Evolutionary conservation across 2,888 invertebrate species (phyloP).

Genomic region (Elysia crispata): DNA sequence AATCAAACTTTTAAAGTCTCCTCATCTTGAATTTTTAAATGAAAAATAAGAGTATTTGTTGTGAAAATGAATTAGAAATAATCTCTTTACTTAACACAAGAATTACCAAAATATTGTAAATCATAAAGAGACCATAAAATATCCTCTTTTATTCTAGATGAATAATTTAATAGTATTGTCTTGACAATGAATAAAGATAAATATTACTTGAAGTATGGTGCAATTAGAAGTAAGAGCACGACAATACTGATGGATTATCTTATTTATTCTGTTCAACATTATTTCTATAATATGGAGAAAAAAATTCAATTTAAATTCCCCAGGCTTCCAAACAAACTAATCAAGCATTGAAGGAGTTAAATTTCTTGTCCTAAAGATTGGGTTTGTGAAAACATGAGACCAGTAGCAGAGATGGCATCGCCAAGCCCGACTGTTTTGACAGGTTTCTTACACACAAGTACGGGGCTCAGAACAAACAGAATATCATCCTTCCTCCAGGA

Average conservation of each 20-base stretch:
- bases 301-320: too few species aligned
- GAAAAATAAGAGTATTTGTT: background rate
- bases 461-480: conserved; percentile 78
- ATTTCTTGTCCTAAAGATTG: background rate
- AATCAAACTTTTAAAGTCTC: too few species aligned
- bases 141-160: too few species aligned
- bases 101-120: background rate
- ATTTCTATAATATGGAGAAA: too few species aligned
- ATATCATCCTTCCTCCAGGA: conserved; percentile 76
- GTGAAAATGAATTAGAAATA: background rate
- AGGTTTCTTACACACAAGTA: conserved; percentile 78
- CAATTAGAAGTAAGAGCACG: too few species aligned
- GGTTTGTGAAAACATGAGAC: conserved; percentile 77
- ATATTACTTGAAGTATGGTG: too few species aligned
- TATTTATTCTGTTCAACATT: too few species aligned
- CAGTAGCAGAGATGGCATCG: conserved; percentile 78
- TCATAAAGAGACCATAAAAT: background rate
- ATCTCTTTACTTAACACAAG: background rate
- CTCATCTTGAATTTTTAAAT: background rate
- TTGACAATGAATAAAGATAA: too few species aligned
- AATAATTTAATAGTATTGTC: too few species aligned
- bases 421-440: conserved; percentile 79
- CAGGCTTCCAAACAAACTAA: background rate
- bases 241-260: too few species aligned
- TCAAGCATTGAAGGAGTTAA: conserved; percentile 2